Evolutionary conservation across 2,113 vertebrate species (phyloP), one percentile per base, ranked within the genome.

Genomic region (Hassar affinis): DNA sequence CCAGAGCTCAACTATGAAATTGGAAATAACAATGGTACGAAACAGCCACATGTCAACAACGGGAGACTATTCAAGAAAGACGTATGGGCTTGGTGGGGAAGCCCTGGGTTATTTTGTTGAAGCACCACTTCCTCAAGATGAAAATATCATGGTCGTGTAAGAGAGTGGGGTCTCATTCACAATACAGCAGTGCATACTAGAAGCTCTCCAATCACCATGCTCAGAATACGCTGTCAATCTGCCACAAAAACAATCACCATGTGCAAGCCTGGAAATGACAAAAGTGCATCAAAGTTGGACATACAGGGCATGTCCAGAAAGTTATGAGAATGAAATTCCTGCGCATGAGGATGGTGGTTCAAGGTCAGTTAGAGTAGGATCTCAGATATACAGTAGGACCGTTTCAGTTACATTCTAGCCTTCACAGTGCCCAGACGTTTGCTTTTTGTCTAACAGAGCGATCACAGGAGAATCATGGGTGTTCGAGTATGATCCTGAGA

Each of bases 21-120:
- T 91, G 91, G 92, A 93, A 93, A 92, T 90, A 91, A 90, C 92
- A 92, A 88, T 87, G 79, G 91, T 86, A 88, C 77, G 91, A 92
- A 56, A 91, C 90, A 88, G 92, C 84, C 88, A 87, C 85, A 88
- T 90, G 91, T 93, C 93, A 91, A 92, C 91, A 92, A 90, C 89
- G 84, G 89, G 80, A 89, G 85, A 84, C 84, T 86, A 91, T 88
- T 85, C 78, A 57, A 64, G 27, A 85, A 87, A 89, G 90, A 88
- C 27, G 86, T 81, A 62, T 69, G 79, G 78, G 71, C 76, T 85
- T 83, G 87, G 88, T 33, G 79, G 75, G 66, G 74, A 85, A 86
- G 72, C 83, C 87, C 85, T 72, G 27, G n/a, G 68, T 59, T 71
- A 69, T 86, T 87, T 87, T 87, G 85, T 76, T 7, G 1, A 79